phyloP scores from a whole-genome alignment of 2,888 invertebrate species.

The Limulus polyphemus region DNA sequence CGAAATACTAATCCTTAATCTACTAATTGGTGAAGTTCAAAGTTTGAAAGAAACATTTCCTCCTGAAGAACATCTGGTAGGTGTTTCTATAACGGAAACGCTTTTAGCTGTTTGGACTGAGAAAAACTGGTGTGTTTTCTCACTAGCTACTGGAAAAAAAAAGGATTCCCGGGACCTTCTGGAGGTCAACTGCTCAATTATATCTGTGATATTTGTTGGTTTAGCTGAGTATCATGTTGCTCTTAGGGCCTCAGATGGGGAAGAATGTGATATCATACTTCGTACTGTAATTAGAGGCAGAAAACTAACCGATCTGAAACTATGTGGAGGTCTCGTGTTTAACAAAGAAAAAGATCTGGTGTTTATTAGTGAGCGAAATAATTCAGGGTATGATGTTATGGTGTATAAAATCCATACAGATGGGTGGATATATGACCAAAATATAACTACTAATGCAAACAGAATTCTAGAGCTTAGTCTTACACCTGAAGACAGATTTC shows the following conservation, averaged over 20 bases:
- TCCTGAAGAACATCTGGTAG: constrained; percentile 45
- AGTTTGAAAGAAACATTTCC: constrained; percentile 67
- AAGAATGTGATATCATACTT: constrained; percentile 12
- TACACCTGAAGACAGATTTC: constrained; percentile 1
- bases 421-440: not conserved
- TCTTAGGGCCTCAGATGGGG: constrained; percentile 11
- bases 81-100: constrained; percentile 53
- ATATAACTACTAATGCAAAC: not conserved
- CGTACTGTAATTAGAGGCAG: constrained; percentile 6
- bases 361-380: constrained; percentile 7
- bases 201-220: constrained; percentile 6
- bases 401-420: constrained; percentile 4
- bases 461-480: constrained; percentile 2
- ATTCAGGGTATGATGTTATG: constrained; percentile 6
- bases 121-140: constrained; percentile 57
- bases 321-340: constrained; percentile 12
- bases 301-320: constrained; percentile 6
- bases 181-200: constrained; percentile 13
- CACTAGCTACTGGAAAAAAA: constrained; percentile 30
- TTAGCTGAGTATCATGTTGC: not conserved
- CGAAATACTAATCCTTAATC: constrained; percentile 78
- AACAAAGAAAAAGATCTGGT: constrained; percentile 7
- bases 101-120: constrained; percentile 65
- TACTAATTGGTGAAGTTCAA: constrained; percentile 83
- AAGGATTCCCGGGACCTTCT: constrained; percentile 5